Base-by-base conservation (phyloP, 2,888 invertebrate species). In the Calameuta filiformis region DNA sequence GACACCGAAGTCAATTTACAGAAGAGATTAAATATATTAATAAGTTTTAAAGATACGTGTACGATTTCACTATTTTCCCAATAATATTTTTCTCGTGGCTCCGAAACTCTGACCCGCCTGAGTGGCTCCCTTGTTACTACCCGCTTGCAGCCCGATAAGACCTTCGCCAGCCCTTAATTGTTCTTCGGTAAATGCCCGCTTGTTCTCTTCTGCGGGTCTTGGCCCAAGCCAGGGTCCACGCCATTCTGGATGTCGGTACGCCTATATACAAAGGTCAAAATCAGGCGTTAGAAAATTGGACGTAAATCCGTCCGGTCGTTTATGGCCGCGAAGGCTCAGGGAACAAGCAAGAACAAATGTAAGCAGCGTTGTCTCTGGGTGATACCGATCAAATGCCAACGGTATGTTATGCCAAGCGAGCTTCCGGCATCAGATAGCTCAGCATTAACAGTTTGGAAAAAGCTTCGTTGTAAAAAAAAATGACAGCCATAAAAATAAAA, bases 61-160 rank as follows among this genome's bases (percentile, higher is more conserved):
- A 77, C 56, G 68, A n/a, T 56, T 82, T 91, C 92, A 40, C 40
- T 40, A 96, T 92, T 96, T 96, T 91, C 96, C 96, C 80, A 96
- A 94, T 84, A 96, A 94, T 87, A 96, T 96, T 91, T 96, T 96
- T 86, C 96, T 94, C 73, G 95, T 94, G 35, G 96, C 96, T n/a
- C 97, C 97, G 86, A 97, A 96, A 93, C 92, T 97, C 91, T 96
- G 96, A 11, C 98, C 98, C 2, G 96, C 95, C 89, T 97, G 97
- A 68, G 95, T 95, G 12, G 97, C 97, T 23, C 96, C 94, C 86
- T 96, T 96, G 92, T 98, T 98, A 83, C 95, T 95, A 69, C 98
- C 98, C 75, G 97, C 97, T 92, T 98, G 98, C 6, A 98, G 94
- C 33, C 97, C 96, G 85, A 98, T 98, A 69, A 98, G 94, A 30